Conservation (phyloP, 1,140 invertebrate genomes). For the Hylaeus volcanicus region DNA sequence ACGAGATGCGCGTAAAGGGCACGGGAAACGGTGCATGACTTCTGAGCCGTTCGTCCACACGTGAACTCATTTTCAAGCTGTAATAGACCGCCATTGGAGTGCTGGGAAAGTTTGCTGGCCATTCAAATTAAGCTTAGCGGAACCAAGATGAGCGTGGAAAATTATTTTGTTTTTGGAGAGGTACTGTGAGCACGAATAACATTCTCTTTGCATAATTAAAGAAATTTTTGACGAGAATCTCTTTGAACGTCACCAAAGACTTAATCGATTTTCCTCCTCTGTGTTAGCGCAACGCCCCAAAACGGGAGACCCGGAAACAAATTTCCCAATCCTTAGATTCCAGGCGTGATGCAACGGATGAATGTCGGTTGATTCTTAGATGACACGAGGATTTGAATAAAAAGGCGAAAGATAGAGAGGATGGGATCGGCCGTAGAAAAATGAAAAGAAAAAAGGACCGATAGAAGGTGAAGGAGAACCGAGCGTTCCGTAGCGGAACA, state of each 20-base stretch:
- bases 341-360: conserved; percentile 23
- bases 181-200: too few species aligned
- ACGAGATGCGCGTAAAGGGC: conserved; percentile 24
- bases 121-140: background rate
- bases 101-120: background rate
- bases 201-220: too few species aligned
- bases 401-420: conserved; percentile 46
- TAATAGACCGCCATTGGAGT: background rate
- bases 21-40: background rate
- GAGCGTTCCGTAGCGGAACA: conserved; percentile 61
- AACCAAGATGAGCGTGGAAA: too few species aligned
- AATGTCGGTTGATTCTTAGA: conserved; percentile 45
- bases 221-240: background rate
- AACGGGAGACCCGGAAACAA: background rate
- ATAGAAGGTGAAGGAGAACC: conserved; percentile 61
- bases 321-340: conserved; percentile 10
- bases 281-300: too few species aligned
- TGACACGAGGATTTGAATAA: conserved; percentile 64
- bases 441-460: conserved; percentile 49
- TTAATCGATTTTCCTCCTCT: background rate
- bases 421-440: conserved; percentile 6
- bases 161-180: too few species aligned
- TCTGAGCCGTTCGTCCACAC: background rate
- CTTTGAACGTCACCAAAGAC: too few species aligned
- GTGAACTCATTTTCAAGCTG: background rate